Conservation (phyloP, 2,888 invertebrate genomes). For the Nomada lathburiana region DNA sequence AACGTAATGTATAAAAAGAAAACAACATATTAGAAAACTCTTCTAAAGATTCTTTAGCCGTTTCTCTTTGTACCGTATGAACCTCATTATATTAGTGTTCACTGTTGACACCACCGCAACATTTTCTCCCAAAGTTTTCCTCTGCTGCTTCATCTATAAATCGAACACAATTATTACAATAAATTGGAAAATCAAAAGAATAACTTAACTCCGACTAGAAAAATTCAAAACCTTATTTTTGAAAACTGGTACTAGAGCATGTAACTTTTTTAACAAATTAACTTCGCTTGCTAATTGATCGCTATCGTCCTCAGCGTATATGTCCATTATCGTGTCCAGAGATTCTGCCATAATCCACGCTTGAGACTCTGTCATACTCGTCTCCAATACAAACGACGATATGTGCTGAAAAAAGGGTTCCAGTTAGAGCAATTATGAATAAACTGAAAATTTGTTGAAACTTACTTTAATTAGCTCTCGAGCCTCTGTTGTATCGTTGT, state of each 20-base stretch:
- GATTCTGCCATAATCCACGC: slow-evolving; percentile 91
- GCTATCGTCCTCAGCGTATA: slow-evolving; percentile 91
- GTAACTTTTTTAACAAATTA: slow-evolving; percentile 87
- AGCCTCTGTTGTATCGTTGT: slow-evolving; percentile 48
- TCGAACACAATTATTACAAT: neutral
- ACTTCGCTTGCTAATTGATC: slow-evolving; percentile 88
- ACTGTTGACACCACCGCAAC: slow-evolving; percentile 90
- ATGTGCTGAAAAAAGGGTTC: slow-evolving; percentile 78
- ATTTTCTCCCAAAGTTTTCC: slow-evolving; percentile 88
- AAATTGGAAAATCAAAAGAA: neutral
- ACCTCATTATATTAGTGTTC: slow-evolving; percentile 89
- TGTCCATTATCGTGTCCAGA: slow-evolving; percentile 90
- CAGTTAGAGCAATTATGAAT: no score
- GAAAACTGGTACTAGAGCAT: slow-evolving; percentile 86
- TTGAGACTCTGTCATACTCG: slow-evolving; percentile 87
- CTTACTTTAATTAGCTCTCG: slow-evolving; percentile 74
- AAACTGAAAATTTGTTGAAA: neutral
- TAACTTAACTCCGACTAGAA: slow-evolving; percentile 15
- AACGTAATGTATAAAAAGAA: slow-evolving; percentile 1
- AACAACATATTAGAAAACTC: neutral
- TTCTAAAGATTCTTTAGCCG: slow-evolving; percentile 73
- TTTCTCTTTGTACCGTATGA: slow-evolving; percentile 89
- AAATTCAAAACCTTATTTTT: slow-evolving; percentile 87
- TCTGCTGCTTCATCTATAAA: slow-evolving; percentile 88
- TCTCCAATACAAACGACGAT: slow-evolving; percentile 87